Percentiles rank a stretch among this genome's conserved stretches.
Conservation (phyloP, 2,113 vertebrate genomes). For the Heterochromis multidens region DNA sequence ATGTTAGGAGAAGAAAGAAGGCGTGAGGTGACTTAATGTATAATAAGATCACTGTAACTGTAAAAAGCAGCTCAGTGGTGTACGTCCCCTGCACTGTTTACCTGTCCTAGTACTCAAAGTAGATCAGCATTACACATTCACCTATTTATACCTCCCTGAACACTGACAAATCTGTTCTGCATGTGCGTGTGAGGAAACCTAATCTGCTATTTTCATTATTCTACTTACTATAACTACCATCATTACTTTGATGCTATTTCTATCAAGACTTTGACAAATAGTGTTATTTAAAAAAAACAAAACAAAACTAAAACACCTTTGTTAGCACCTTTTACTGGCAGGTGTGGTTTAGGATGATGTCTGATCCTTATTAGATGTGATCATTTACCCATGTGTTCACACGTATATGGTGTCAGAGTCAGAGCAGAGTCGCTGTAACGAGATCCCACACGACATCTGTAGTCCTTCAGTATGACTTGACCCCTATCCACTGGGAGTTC, state of each 20-base stretch:
- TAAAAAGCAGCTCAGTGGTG: conserved; percentile 29
- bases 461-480: conserved; percentile 20
- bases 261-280: not conserved
- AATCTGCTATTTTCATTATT: not conserved
- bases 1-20: not conserved
- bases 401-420: conserved; percentile 32
- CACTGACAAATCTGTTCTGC: not conserved
- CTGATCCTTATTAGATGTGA: conserved; percentile 16
- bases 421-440: conserved; percentile 47
- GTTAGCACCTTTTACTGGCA: not conserved
- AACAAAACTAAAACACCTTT: not conserved
- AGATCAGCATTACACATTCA: conserved; percentile 3
- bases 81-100: conserved; percentile 16
- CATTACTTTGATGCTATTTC: not conserved
- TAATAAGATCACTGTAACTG: conserved; percentile 49
- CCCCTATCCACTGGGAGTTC: conserved; percentile 22
- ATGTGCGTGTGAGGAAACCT: conserved; percentile 7
- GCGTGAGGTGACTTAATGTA: not conserved
- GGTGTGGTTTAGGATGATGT: conserved; percentile 10
- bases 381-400: conserved; percentile 12
- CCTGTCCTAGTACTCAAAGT: conserved; percentile 20
- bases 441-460: conserved; percentile 54
- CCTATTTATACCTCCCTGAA: conserved; percentile 47
- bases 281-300: not conserved
- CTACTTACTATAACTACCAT: not conserved